phyloP scores from a whole-genome alignment of 2,113 vertebrate genomes.

The mouse (Mus musculus) region DNA sequence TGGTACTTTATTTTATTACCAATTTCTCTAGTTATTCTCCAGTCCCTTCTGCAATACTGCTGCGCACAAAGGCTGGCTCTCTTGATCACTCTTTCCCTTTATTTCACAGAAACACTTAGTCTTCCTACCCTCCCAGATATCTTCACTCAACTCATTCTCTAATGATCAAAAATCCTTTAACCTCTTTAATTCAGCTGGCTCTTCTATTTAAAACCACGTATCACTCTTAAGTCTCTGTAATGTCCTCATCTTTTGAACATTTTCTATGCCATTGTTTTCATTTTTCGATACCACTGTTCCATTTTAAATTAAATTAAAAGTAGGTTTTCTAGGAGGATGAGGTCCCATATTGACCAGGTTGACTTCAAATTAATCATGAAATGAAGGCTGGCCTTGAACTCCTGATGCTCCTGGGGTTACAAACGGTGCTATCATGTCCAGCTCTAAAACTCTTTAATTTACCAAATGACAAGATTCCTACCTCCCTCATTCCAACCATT shows the following conservation, averaged over 20 bases:
- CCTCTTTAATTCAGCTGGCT: conserved; percentile 3
- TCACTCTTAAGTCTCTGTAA: conserved; percentile 28
- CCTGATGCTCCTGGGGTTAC: neutral
- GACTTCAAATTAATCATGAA: neutral
- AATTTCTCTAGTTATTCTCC: conserved; percentile 53
- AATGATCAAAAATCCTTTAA: conserved; percentile 58
- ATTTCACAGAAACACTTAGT: conserved; percentile 53
- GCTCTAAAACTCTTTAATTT: conserved; percentile 44
- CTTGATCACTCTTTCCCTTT: conserved; percentile 48
- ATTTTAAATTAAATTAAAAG: conserved; percentile 54
- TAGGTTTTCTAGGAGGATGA: conserved; percentile 13
- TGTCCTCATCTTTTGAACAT: conserved; percentile 36
- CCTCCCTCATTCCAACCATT: conserved; percentile 50
- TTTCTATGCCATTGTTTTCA: conserved; percentile 39
- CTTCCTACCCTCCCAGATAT: neutral
- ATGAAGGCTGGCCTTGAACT: neutral
- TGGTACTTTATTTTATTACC: conserved; percentile 59
- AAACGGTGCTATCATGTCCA: neutral
- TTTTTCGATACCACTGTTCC: conserved; percentile 39
- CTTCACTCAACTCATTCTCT: conserved; percentile 49
- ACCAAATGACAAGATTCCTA: conserved; percentile 43
- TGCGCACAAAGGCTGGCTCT: conserved; percentile 11
- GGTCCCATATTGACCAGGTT: neutral
- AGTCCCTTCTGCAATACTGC: conserved; percentile 35
- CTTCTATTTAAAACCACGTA: conserved; percentile 51